phyloP scores from a whole-genome alignment of 2,888 invertebrate genomes.

The Pheosia tremula region DNA sequence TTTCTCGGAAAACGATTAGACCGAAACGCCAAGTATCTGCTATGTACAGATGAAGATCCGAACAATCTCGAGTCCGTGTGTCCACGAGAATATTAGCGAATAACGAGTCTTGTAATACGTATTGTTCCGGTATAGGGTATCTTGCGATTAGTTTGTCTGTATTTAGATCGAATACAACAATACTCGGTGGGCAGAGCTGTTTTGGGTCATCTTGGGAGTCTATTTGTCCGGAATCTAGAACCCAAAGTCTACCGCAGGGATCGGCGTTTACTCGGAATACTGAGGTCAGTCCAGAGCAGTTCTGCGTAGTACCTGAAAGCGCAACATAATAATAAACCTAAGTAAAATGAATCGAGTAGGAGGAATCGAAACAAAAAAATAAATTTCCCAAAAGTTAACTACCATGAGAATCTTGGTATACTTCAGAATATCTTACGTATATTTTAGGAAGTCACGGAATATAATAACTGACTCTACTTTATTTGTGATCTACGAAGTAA shows the following conservation, averaged over 20 bases:
- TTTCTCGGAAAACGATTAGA: slow-evolving; percentile 85
- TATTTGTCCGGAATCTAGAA: slow-evolving; percentile 91
- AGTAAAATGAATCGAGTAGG: too few relatives aligned
- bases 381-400: too few relatives aligned
- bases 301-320: slow-evolving; percentile 49
- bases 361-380: too few relatives aligned
- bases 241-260: slow-evolving; percentile 90
- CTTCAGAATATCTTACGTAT: too few relatives aligned
- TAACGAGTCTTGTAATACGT: slow-evolving; percentile 87
- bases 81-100: slow-evolving; percentile 88
- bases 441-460: too few relatives aligned
- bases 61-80: slow-evolving; percentile 83
- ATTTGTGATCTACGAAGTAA: neutral
- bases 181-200: slow-evolving; percentile 89
- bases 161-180: slow-evolving; percentile 88
- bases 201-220: slow-evolving; percentile 86
- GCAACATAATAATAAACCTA: slow-evolving; percentile 3
- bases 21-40: slow-evolving; percentile 89
- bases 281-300: slow-evolving; percentile 89
- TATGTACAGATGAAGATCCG: slow-evolving; percentile 87
- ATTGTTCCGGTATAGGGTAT: slow-evolving; percentile 86
- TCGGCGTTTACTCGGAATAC: slow-evolving; percentile 91
- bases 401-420: too few relatives aligned
- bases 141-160: slow-evolving; percentile 86
- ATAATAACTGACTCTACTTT: too few relatives aligned